These are phyloP conservation scores for Pseudorhombus dupliciocellatus DNA, from an alignment of 2,113 vertebrate genomes.

Conservation along the genomic window DNA sequence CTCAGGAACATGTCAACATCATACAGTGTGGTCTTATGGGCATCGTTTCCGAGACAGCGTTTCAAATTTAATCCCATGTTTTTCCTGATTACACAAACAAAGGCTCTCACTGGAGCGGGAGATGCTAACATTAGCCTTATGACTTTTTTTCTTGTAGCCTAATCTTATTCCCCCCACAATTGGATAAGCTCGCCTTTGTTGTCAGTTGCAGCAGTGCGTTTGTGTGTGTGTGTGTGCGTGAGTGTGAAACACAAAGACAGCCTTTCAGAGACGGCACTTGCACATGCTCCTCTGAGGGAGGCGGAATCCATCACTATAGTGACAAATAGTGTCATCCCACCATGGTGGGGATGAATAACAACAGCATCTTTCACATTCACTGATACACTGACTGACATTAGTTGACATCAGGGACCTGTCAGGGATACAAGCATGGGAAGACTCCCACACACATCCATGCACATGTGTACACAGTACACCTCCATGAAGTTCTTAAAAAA, in stretches of 20 bases:
- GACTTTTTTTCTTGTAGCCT: conserved; percentile 81
- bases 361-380: conserved; percentile 87
- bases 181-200: conserved; percentile 86
- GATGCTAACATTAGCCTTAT: conserved; percentile 79
- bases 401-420: conserved; percentile 69
- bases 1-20: conserved; percentile 71
- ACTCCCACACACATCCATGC: conserved; percentile 25
- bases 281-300: conserved; percentile 90
- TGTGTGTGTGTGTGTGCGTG: conserved; percentile 82
- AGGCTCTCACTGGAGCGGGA: conserved; percentile 62
- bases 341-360: conserved; percentile 87
- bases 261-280: conserved; percentile 87
- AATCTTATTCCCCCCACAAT: conserved; percentile 73
- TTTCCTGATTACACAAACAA: conserved; percentile 74
- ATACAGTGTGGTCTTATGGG: conserved; percentile 64
- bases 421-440: conserved; percentile 38
- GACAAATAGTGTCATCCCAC: conserved; percentile 91
- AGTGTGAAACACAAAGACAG: conserved; percentile 91
- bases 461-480: conserved; percentile 13
- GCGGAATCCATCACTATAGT: conserved; percentile 89
- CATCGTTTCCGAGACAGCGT: conserved; percentile 67
- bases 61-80: conserved; percentile 74
- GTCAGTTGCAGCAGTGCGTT: conserved; percentile 67
- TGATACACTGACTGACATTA: conserved; percentile 83
- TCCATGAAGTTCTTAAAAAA: conserved; percentile 7